Conservation (phyloP, 92 coral and sea anemone species). For the Epizoanthus scotinus region DNA sequence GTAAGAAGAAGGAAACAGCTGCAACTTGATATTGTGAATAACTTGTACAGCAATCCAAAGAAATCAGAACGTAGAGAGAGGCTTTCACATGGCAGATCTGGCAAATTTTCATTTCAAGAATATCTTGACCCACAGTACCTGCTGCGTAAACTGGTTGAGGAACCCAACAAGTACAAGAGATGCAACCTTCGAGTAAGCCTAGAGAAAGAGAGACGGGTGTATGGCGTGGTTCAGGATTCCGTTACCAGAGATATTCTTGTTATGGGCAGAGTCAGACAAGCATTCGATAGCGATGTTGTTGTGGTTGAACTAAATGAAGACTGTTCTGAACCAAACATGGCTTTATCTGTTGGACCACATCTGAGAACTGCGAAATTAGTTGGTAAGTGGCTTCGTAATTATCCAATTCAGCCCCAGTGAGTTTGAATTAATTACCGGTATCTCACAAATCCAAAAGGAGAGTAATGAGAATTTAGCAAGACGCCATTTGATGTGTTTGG, state of each 20-base stretch:
- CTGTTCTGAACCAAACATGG: neutral
- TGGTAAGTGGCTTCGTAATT: conserved; percentile 1
- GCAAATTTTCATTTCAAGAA: conserved; percentile 34
- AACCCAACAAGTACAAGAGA: conserved; percentile 54
- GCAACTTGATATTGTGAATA: conserved; percentile 6
- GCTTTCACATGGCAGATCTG: neutral
- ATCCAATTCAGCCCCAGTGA: too few relatives aligned
- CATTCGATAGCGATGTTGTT: conserved; percentile 20
- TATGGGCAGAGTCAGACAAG: conserved; percentile 18
- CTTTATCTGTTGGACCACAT: neutral
- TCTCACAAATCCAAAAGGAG: too few relatives aligned
- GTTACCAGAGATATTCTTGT: conserved; percentile 10
- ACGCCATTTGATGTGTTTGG: too few relatives aligned
- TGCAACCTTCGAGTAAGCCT: conserved; percentile 14
- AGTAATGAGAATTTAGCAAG: too few relatives aligned
- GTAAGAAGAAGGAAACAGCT: conserved; percentile 8
- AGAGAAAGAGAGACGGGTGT: conserved; percentile 3
- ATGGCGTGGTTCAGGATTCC: conserved; percentile 27
- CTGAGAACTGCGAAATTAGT: conserved; percentile 25
- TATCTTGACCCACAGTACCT: conserved; percentile 50
- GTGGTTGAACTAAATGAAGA: conserved; percentile 17
- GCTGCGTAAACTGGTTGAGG: conserved; percentile 19
- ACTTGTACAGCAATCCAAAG: neutral
- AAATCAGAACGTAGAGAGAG: conserved; percentile 5
- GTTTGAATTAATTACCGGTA: too few relatives aligned